Conservation (phyloP, 2,888 invertebrate genomes). For the Lymantria monacha region DNA sequence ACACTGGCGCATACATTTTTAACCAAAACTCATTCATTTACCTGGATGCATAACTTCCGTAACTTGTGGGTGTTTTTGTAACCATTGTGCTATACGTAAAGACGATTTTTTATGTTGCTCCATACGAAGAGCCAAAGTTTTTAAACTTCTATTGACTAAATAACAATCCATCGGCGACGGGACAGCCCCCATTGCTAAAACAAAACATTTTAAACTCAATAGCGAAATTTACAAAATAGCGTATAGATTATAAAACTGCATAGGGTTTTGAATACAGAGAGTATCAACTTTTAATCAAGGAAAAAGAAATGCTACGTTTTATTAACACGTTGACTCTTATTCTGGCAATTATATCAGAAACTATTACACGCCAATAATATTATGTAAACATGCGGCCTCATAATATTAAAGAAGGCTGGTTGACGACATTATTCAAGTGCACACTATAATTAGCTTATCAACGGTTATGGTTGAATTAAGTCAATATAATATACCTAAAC, state of each 20-base stretch:
- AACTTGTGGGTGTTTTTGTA: conserved; percentile 87
- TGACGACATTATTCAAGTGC: neutral
- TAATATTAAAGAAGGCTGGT: neutral
- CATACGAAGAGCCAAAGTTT: conserved; percentile 96
- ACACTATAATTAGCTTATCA: neutral
- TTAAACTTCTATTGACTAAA: conserved; percentile 95
- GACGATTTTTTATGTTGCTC: conserved; percentile 92
- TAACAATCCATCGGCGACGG: conserved; percentile 99
- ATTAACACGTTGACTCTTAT: too few relatives aligned
- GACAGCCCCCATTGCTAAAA: conserved; percentile 92
- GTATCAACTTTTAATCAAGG: too few relatives aligned
- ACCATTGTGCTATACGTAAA: conserved; percentile 88
- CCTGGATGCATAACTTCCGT: conserved; percentile 92
- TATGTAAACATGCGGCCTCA: neutral
- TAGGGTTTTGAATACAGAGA: too few relatives aligned
- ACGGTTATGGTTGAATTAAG: neutral
- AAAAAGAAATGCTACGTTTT: too few relatives aligned
- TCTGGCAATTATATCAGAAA: too few relatives aligned
- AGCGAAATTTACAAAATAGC: too few relatives aligned
- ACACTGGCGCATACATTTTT: neutral
- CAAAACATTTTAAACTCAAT: conserved; percentile 10
- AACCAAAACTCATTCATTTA: conserved; percentile 34
- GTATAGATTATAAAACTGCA: too few relatives aligned
- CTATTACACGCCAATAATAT: neutral
- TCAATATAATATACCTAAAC: neutral